Base-by-base conservation (phyloP, 2,113 vertebrate species). In the Bostrychus sinensis region DNA sequence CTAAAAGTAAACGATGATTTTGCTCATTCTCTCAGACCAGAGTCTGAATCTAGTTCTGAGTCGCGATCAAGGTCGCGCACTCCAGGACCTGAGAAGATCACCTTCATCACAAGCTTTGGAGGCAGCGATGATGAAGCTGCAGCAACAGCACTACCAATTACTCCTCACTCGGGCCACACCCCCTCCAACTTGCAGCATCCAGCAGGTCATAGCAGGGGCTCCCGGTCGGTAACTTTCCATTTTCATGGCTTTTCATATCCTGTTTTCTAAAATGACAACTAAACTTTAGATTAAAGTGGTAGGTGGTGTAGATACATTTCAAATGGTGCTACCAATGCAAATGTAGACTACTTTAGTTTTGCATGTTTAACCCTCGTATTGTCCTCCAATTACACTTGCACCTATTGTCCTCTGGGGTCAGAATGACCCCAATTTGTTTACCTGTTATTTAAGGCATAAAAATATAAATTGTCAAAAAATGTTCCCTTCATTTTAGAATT, bases 211-310 rank as follows among this genome's bases (percentile, higher is more conserved):
- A 96, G 94, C 93, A 89, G 93, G 91, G 92, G 93, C 83, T 93
- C 96, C 95, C 96, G 96, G 96, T 98, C 96, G 93, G 96, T 98
- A 96, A 94, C 93, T 94, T 94, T 93, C 91, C 87, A 61, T 77
- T 77, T 73, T 86, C 76, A 65, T 89, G 89, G 88, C 81, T 84
- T 87, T 86, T 86, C 75, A 88, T 81, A 75, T 78, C 72, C 72
- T 51, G 23, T 26, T 25, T 28, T 51, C 28, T 23, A 51, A 51
- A 51, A 14, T 28, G 25, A 26, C 25, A 4, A 16, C 25, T 4
- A 48, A 28, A 30, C 16, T 51, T 28, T 50, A 51, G 28, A 46
- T 71, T 63, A 62, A 66, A 78, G 51, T 75, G 72, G 66, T 75
- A 42, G 64, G 66, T 75, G 75, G 82, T 75, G 58, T 72, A 38